A percentile compares a stretch with the other conserved stretches of the same genome.
phyloP scores from a whole-genome alignment of 2,113 vertebrate genomes.

The Todiramphus saurophagus region DNA sequence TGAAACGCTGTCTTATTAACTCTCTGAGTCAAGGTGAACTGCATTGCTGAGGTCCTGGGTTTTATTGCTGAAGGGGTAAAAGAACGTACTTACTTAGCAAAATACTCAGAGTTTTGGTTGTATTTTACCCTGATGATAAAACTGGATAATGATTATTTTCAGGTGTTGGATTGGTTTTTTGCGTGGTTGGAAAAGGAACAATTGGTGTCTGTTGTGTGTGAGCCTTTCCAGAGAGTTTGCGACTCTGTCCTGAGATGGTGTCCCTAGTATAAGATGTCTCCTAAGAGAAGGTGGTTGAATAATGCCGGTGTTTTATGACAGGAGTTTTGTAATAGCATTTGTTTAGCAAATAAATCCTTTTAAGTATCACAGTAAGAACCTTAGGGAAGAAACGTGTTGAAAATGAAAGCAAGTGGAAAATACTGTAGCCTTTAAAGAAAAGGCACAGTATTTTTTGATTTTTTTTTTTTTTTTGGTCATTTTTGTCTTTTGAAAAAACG shows the following conservation, averaged over 20 bases:
- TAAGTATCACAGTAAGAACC: neutral
- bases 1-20: neutral
- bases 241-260: neutral
- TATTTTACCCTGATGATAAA: neutral
- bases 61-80: neutral
- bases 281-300: neutral
- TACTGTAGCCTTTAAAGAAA: neutral
- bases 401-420: neutral
- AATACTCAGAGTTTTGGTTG: neutral
- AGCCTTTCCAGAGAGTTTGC: neutral
- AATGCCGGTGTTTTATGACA: neutral
- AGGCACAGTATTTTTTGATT: neutral
- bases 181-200: rapidly evolving
- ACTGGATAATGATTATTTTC: neutral
- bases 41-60: neutral
- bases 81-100: neutral
- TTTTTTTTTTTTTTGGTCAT: neutral
- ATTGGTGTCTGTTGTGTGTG: rapidly evolving
- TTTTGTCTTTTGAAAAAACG: neutral
- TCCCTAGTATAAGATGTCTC: neutral
- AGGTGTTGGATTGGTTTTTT: neutral
- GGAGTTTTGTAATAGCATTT: neutral
- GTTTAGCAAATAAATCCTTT: constrained; percentile 4
- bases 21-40: neutral
- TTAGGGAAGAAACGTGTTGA: neutral